Percentiles rank a stretch among this genome's conserved stretches.
Evolutionary conservation across 2,888 invertebrate genomes (phyloP).

Genomic region (Coecobrya sp.): DNA sequence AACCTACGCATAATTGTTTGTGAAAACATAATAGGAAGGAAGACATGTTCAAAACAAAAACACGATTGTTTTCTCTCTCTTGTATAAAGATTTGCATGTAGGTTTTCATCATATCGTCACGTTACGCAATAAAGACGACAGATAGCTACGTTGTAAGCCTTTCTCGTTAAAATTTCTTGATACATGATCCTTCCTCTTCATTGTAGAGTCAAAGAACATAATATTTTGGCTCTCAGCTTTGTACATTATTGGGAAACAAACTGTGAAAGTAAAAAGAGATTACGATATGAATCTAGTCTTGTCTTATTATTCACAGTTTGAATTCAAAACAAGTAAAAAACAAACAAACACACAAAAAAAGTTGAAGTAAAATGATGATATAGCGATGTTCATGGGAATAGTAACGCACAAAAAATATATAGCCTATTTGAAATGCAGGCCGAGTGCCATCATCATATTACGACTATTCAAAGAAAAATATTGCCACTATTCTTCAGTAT

Average conservation of each 20-base stretch:
- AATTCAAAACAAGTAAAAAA: constrained; percentile 40
- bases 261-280: background rate
- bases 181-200: constrained; percentile 9
- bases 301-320: constrained; percentile 29
- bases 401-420: background rate
- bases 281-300: background rate
- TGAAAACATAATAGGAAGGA: too few relatives aligned
- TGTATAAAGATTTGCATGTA: background rate
- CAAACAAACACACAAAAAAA: background rate
- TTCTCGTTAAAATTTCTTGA: background rate
- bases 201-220: background rate
- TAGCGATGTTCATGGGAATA: background rate
- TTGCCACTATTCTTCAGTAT: background rate
- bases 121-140: background rate
- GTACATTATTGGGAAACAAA: too few relatives aligned
- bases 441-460: constrained; percentile 26
- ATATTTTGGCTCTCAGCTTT: background rate
- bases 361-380: background rate
- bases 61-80: background rate
- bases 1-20: too few relatives aligned
- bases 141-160: background rate
- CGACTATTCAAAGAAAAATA: background rate
- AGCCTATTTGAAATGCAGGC: constrained; percentile 47
- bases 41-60: too few relatives aligned
- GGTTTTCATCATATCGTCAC: background rate